phyloP scores from a whole-genome alignment of 2,797 vertebrate genomes.

The Falco naumanni region DNA sequence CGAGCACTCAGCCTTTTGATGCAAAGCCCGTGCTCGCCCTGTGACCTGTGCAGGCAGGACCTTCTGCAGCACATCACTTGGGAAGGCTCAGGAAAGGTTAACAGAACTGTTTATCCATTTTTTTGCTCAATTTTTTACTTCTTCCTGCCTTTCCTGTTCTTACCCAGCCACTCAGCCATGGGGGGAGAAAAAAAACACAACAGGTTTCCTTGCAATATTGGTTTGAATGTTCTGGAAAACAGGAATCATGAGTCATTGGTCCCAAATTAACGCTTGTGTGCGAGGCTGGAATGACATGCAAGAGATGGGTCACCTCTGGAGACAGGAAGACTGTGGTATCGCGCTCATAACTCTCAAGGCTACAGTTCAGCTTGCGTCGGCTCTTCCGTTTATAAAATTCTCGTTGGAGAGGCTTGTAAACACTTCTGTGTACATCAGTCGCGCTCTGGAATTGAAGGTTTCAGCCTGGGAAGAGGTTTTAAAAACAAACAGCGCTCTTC shows the following conservation, averaged over 20 bases:
- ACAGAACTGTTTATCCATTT: slow-evolving; percentile 15
- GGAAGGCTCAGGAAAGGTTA: slow-evolving; percentile 23
- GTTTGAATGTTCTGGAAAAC: slow-evolving; percentile 75
- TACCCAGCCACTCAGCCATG: slow-evolving; percentile 36
- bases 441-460: not conserved
- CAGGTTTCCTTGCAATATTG: slow-evolving; percentile 70
- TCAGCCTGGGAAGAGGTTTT: slow-evolving; percentile 8
- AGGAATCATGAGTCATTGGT: slow-evolving; percentile 78
- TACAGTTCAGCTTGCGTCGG: not conserved
- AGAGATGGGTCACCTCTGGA: slow-evolving; percentile 41
- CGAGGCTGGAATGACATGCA: slow-evolving; percentile 25
- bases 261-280: slow-evolving; percentile 58
- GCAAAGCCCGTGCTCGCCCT: not conserved
- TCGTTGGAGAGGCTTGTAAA: slow-evolving; percentile 12
- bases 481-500: not conserved
- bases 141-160: slow-evolving; percentile 75
- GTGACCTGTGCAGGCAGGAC: not conserved
- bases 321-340: slow-evolving; percentile 60
- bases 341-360: slow-evolving; percentile 23
- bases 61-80: not conserved
- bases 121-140: slow-evolving; percentile 17
- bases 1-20: not conserved
- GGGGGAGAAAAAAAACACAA: not conserved
- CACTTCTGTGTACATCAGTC: not conserved
- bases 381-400: slow-evolving; percentile 39